A percentile compares a stretch with the other conserved stretches of the same genome.
phyloP scores from a whole-genome alignment of 2,888 invertebrate genomes.

The Dinocampus coccinellae region DNA sequence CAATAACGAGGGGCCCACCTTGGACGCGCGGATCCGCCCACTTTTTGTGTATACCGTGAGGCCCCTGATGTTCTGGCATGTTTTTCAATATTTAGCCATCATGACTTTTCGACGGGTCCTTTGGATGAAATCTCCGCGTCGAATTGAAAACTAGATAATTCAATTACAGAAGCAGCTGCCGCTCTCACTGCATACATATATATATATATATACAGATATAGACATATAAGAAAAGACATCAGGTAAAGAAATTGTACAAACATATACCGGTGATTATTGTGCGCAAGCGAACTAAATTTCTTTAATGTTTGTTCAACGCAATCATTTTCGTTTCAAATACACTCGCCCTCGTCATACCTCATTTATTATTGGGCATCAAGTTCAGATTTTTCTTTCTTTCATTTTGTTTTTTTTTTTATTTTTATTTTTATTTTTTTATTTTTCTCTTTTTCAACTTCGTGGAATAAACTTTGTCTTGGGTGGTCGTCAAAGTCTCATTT shows the following conservation, averaged over 20 bases:
- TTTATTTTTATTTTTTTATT: not conserved
- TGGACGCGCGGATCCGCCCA: conserved; percentile 27
- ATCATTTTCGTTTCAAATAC: not conserved
- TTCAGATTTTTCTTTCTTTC: not conserved
- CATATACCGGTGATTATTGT: conserved; percentile 5
- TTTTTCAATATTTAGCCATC: conserved; percentile 70
- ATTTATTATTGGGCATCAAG: not conserved
- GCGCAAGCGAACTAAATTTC: not conserved
- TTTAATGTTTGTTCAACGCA: conserved; percentile 1
- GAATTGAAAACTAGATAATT: conserved; percentile 69
- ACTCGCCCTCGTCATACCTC: conserved; percentile 5
- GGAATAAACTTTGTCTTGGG: conserved; percentile 22
- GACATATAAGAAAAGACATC: not conserved
- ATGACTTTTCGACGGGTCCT: conserved; percentile 66
- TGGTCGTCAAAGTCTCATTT: conserved; percentile 15
- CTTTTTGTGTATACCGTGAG: conserved; percentile 16
- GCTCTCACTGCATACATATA: conserved; percentile 27
- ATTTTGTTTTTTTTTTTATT: too few species aligned
- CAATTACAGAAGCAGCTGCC: conserved; percentile 67
- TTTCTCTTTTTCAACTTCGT: not conserved
- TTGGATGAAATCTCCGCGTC: conserved; percentile 66
- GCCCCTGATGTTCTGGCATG: conserved; percentile 57
- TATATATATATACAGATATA: not conserved
- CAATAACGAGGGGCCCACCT: conserved; percentile 41
- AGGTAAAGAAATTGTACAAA: not conserved